These are phyloP conservation scores for Erythrolamprus reginae DNA, from an alignment of 2,113 vertebrate species.

Conservation along the genomic window DNA sequence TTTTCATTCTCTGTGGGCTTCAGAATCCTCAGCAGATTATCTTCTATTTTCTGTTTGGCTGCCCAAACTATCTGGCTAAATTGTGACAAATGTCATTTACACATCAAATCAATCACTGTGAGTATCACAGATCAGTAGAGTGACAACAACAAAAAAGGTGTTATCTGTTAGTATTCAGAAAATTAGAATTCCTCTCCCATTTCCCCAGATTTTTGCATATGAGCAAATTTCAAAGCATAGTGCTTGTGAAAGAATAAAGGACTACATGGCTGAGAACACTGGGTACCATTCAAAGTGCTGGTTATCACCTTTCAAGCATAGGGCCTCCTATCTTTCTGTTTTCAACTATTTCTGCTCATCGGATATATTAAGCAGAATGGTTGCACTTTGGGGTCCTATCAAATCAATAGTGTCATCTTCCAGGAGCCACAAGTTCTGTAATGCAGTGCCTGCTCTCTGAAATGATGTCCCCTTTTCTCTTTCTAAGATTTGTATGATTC, in stretches of 20 bases:
- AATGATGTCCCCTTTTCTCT: neutral
- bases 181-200: neutral
- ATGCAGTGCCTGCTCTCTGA: neutral
- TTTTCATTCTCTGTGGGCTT: neutral
- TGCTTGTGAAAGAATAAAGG: neutral
- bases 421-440: neutral
- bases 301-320: neutral
- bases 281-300: neutral
- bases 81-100: neutral
- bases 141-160: neutral
- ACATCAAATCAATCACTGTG: neutral
- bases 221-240: neutral
- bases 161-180: neutral
- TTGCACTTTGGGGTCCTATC: neutral
- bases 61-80: neutral
- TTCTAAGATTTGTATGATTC: neutral
- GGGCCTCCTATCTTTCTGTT: neutral
- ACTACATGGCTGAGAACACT: neutral
- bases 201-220: neutral
- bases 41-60: neutral
- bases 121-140: neutral
- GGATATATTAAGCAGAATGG: neutral
- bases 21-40: neutral
- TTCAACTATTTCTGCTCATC: neutral
- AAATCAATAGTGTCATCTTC: neutral